phyloP scores from a whole-genome alignment of 2,797 vertebrate species.

The Rhynchotus rufescens region DNA sequence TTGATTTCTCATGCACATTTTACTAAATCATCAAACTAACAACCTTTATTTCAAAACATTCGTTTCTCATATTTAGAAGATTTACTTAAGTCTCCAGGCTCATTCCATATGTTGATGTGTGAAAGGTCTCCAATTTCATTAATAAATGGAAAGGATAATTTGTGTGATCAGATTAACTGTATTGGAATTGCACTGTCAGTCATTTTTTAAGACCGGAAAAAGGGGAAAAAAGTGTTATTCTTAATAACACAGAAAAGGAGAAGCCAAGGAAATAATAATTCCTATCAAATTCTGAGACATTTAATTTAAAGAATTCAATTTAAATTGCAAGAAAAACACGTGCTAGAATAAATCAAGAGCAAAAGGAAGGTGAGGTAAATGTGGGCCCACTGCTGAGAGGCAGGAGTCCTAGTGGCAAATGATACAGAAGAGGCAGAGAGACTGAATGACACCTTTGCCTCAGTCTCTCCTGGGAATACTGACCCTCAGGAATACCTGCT shows the following conservation, averaged over 20 bases:
- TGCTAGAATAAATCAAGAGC: too few relatives aligned
- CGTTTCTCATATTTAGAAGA: background rate
- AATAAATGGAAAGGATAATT: background rate
- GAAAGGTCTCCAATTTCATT: background rate
- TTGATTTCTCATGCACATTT: background rate
- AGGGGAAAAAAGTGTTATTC: background rate
- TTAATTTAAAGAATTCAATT: background rate
- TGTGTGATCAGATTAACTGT: background rate
- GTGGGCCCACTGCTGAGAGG: too few relatives aligned
- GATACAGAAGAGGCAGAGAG: too few relatives aligned
- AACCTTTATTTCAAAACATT: background rate
- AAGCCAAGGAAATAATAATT: background rate
- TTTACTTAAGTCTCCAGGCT: background rate
- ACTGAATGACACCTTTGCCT: too few relatives aligned
- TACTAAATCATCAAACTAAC: background rate
- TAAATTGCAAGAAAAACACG: background rate
- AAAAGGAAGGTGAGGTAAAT: too few relatives aligned
- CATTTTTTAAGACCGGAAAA: background rate
- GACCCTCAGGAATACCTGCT: too few relatives aligned
- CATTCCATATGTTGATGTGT: background rate
- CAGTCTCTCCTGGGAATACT: too few relatives aligned
- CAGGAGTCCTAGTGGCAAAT: too few relatives aligned
- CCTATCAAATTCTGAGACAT: background rate
- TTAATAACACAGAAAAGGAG: background rate
- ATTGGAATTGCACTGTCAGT: too few relatives aligned